A percentile compares a stretch with the other conserved stretches of the same genome.
These are phyloP conservation scores for Gymnosoma rotundatum DNA, from an alignment of 2,888 invertebrate species.

Conservation along the genomic window DNA sequence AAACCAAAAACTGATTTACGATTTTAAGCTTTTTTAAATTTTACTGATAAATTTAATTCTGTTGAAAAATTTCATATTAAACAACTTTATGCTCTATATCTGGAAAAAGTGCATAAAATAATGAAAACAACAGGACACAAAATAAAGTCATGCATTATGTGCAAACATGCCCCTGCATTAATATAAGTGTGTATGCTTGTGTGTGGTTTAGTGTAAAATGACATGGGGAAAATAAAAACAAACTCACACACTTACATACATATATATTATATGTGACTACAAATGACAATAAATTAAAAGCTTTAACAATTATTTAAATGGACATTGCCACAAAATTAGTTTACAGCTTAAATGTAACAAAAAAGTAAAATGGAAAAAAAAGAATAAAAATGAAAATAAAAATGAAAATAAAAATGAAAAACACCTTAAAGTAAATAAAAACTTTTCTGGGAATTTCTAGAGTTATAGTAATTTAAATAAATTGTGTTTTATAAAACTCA, in stretches of 20 bases:
- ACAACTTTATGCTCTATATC: not conserved
- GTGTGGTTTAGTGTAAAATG: too few relatives aligned
- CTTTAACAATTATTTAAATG: slow-evolving; percentile 77
- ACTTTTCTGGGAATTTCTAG: not conserved
- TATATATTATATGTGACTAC: not conserved
- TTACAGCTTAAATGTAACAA: slow-evolving; percentile 71
- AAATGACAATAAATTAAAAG: slow-evolving; percentile 74
- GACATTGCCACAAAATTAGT: slow-evolving; percentile 77
- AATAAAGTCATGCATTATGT: slow-evolving; percentile 3
- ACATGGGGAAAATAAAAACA: too few relatives aligned
- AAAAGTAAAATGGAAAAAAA: not conserved
- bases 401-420: too few relatives aligned
- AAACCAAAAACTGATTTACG: slow-evolving; percentile 43
- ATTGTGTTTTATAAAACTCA: not conserved
- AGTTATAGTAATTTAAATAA: not conserved
- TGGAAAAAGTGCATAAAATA: not conserved
- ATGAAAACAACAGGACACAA: slow-evolving; percentile 11
- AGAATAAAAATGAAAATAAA: not conserved
- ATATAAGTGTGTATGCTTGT: not conserved
- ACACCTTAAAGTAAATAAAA: not conserved
- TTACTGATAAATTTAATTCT: slow-evolving; percentile 45
- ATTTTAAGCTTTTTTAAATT: slow-evolving; percentile 28
- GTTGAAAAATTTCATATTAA: slow-evolving; percentile 31
- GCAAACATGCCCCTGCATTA: slow-evolving; percentile 2
- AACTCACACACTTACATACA: not conserved